Base-by-base conservation (phyloP, 2,888 invertebrate genomes). In the Cylloceria caligata region DNA sequence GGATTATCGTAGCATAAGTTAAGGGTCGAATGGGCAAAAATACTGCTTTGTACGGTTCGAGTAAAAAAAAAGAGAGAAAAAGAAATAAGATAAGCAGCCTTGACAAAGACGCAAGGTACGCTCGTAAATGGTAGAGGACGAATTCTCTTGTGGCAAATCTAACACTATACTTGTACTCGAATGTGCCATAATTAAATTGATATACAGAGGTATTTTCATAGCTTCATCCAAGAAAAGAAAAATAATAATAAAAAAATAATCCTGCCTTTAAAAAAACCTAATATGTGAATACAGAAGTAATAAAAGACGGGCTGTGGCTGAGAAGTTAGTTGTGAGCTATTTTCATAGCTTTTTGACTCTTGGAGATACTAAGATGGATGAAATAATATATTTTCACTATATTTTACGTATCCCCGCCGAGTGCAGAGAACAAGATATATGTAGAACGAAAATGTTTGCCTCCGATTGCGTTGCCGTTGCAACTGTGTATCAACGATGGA, bases 361-460 rank as follows among this genome's bases (percentile, higher is more conserved):
- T 86, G 84, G 89, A 87, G 85, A 88, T 88, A 90, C 87, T 90
- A 80, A 78, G 85, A 83, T 86, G 89, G 88, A 89, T 87, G 89
- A 91, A 90, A 90, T 90, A 86, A 91, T 92, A 91, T 92, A 92
- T 92, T 92, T 92, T 92, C 87, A 90, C 88, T 92, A 92, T 91
- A 90, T 91, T 92, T 92, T 92, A 84, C 88, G 87, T 90, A 88
- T 85, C 86, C 86, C 85, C 82, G 85, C 81, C 83, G 86, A 85
- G 73, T 86, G 84, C 85, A 84, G 75, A 86, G 77, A 87, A 89
- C 85, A 85, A 76, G 57, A 78, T 47, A 78, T 78, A 82, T 71
- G 75, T 60, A 76, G 45, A 78, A 75, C 39, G 60, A 52, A 34
- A 60, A 76, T 52, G 49, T 55, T 19, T 65, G 62, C 45, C 64